phyloP scores from a whole-genome alignment of 2,797 vertebrate species.

The Syngnathus acus region DNA sequence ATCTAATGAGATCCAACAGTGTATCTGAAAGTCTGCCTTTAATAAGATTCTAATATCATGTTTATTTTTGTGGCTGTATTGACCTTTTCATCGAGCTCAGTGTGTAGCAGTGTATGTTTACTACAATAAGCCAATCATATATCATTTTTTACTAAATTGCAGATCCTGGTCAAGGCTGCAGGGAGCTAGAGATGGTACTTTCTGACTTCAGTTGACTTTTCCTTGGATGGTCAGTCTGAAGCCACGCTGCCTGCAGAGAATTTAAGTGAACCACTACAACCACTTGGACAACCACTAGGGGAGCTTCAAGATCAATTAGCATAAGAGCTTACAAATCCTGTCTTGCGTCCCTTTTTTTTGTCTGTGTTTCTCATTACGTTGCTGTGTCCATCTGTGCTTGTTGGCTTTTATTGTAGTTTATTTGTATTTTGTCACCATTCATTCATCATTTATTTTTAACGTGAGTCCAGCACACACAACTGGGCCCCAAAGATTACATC shows the following conservation, averaged over 20 bases:
- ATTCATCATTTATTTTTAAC: conserved; percentile 16
- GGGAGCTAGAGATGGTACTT: no score
- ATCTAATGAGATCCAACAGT: background rate
- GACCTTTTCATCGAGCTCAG: background rate
- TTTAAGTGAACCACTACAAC: background rate
- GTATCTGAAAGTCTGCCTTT: background rate
- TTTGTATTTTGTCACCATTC: no score
- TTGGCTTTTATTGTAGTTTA: no score
- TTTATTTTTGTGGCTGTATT: background rate
- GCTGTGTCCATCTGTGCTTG: no score
- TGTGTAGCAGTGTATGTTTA: no score
- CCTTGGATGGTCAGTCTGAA: no score
- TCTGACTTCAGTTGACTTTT: background rate
- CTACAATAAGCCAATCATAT: no score
- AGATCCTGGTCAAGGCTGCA: no score
- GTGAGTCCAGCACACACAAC: conserved; percentile 21
- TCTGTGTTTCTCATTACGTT: no score
- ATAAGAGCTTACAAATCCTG: no score
- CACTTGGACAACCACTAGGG: background rate
- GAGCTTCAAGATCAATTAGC: background rate
- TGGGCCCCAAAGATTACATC: conserved; percentile 16
- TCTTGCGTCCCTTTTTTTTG: no score
- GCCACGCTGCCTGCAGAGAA: background rate
- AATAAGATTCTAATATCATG: background rate
- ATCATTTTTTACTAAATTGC: no score